Evolutionary conservation across 2,113 vertebrate species (phyloP).

Genomic region (Typhlomys cinereus): DNA sequence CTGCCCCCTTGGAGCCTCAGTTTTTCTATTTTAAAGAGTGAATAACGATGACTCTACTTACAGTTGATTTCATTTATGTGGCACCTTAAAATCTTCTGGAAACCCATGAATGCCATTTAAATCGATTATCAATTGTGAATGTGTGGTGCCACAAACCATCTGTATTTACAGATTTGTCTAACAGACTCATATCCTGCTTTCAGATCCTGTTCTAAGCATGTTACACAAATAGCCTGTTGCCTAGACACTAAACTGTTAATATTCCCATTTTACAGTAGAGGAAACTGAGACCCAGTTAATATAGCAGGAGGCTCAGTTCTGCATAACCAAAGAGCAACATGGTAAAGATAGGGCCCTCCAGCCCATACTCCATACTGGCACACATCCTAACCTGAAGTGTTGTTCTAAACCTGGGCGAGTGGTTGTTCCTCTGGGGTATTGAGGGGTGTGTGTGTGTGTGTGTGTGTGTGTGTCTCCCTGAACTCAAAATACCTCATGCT

Average conservation of each 20-base stretch:
- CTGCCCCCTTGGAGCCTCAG: not conserved
- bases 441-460: not conserved
- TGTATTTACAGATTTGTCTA: slow-evolving; percentile 4
- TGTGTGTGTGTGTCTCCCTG: not conserved
- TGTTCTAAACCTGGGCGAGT: not conserved
- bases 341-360: not conserved
- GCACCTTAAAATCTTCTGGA: not conserved
- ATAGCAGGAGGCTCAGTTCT: not conserved
- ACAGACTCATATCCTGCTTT: not conserved
- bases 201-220: not conserved
- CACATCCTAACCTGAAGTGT: rapidly evolving
- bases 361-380: not conserved
- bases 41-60: not conserved
- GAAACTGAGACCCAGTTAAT: not conserved
- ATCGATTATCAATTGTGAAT: not conserved
- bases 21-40: not conserved
- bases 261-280: not conserved
- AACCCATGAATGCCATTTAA: not conserved
- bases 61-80: not conserved
- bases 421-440: not conserved
- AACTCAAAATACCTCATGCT: not conserved
- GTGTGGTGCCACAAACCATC: not conserved
- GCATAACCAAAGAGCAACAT: not conserved
- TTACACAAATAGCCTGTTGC: not conserved
- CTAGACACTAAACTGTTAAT: not conserved